Evolutionary conservation across 2,797 vertebrate species (phyloP), one percentile per base, ranked within the genome.

Genomic region (Heterohyrax brucei): DNA sequence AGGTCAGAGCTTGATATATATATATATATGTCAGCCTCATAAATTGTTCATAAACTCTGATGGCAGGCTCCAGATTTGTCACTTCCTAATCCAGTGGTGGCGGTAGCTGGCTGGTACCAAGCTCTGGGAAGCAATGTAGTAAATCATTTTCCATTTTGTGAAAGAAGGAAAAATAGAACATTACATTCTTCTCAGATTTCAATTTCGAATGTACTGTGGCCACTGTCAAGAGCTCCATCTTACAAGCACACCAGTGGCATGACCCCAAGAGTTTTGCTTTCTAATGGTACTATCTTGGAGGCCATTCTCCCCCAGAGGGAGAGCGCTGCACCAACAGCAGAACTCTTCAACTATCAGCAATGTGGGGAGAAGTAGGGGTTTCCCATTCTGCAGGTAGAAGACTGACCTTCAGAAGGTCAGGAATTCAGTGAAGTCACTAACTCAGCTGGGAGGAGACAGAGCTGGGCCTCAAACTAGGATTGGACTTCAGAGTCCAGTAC

Each of bases 151-250:
- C 80, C 26, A 28, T 72, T 95, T 94, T 66, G 79, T 83, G 24
- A 61, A 81, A 83, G 61, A 92, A 96, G 53, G 30, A 93, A 95
- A 91, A 86, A 72, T n/a, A 83, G 59, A 95, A 95, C 95, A 95
- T 95, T 39, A 73, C 50, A 62, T 89, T 93, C 53, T 87, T 96
- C 61, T 91, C 72, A 68, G 50, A 92, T 96, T 96, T 94, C 48
- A 12, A 80, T 96, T 93, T 94, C 78, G 70, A 87, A 87, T 72
- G 68, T 79, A 59, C 85, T 92, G 30, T 21, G 81, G 19, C 39
- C 50, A 77, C 88, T 80, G 79, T 94, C 81, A 91, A 93, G 85
- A 75, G 48, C 24, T 95, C 39, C 59, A 48, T 93, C 44, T 85
- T 73, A n/a, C 18, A 95, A 95, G 87, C 19, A 85, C 56, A 62